A percentile compares a stretch with the other conserved stretches of the same genome.
phyloP scores from a whole-genome alignment of 2,888 invertebrate species.

The Vesta saturnalis region DNA sequence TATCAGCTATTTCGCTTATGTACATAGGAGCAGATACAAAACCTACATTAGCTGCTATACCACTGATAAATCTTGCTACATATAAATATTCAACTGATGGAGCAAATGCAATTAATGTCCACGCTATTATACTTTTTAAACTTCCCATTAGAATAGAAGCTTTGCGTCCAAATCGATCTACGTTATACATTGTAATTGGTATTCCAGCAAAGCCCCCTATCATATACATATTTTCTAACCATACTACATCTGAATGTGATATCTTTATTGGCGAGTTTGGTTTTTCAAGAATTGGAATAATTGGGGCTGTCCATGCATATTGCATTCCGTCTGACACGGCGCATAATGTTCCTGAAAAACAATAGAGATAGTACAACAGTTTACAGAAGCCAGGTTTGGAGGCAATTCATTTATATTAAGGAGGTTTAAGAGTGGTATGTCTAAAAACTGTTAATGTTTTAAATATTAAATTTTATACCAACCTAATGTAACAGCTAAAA shows the following conservation, averaged over 20 bases:
- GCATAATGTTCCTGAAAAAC: conserved; percentile 53
- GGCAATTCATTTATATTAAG: too few relatives aligned
- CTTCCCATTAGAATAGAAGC: conserved; percentile 57
- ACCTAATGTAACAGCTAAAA: too few relatives aligned
- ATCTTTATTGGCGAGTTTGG: conserved; percentile 52
- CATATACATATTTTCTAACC: conserved; percentile 50
- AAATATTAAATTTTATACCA: too few relatives aligned
- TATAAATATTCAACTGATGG: conserved; percentile 53
- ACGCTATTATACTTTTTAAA: conserved; percentile 52
- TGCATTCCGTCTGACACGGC: conserved; percentile 61
- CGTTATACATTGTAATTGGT: conserved; percentile 55
- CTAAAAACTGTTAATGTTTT: too few relatives aligned
- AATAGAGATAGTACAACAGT: too few relatives aligned
- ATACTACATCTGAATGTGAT: neutral
- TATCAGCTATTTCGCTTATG: conserved; percentile 60
- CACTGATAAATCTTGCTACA: conserved; percentile 57
- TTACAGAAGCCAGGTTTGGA: too few relatives aligned
- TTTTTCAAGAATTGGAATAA: conserved; percentile 54
- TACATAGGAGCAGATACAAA: conserved; percentile 62
- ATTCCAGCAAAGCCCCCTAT: conserved; percentile 53
- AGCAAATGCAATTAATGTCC: conserved; percentile 57
- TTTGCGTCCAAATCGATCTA: conserved; percentile 56
- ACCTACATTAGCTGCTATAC: conserved; percentile 59
- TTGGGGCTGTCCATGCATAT: conserved; percentile 60
- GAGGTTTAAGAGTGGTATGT: too few relatives aligned